Conservation (phyloP, 2,113 vertebrate genomes). For the Nothoprocta pentlandii region DNA sequence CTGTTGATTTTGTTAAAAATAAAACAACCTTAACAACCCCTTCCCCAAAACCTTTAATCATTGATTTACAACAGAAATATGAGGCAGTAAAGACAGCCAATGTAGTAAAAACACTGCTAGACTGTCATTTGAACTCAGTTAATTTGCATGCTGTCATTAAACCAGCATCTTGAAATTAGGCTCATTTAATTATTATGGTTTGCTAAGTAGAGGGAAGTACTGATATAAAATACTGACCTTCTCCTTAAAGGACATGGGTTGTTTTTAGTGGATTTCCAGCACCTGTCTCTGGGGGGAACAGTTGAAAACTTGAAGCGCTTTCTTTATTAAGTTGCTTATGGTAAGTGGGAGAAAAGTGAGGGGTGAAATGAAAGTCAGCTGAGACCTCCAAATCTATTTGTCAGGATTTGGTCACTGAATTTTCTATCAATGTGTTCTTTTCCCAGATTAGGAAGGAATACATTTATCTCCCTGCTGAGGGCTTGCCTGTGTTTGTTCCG, state of each 20-base stretch:
- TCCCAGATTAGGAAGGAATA: neutral
- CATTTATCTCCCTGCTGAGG: neutral
- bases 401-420: neutral
- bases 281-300: neutral
- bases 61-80: conserved; percentile 13
- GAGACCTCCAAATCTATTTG: neutral
- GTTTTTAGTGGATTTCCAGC: conserved; percentile 12
- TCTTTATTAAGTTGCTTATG: neutral
- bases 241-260: neutral
- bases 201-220: conserved; percentile 25
- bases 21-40: neutral
- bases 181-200: conserved; percentile 45
- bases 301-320: conserved; percentile 14
- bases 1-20: neutral
- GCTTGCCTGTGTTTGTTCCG: neutral
- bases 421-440: neutral
- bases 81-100: neutral
- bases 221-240: conserved; percentile 59
- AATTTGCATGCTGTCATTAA: conserved; percentile 57
- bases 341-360: neutral
- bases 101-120: conserved; percentile 38
- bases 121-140: conserved; percentile 29
- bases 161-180: conserved; percentile 43
- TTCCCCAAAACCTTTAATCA: neutral
- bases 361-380: neutral